Conservation (phyloP, 2,888 invertebrate species). For the Drosophila stalkeri region DNA sequence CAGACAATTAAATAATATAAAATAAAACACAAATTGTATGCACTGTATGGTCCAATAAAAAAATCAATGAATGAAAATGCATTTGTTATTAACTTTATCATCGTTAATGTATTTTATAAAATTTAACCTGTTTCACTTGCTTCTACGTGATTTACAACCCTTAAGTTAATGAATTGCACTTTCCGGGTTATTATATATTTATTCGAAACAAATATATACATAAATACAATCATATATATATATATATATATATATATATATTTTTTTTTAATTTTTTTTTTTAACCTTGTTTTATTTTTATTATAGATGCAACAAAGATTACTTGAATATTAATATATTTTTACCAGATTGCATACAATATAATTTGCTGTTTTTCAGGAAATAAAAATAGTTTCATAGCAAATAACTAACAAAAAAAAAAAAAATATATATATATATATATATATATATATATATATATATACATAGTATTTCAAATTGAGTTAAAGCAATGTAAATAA, state of each 20-base stretch:
- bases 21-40: conserved; percentile 32
- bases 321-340: background rate
- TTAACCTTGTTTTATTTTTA: background rate
- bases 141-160: background rate
- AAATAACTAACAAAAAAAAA: background rate
- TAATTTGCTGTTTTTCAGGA: background rate
- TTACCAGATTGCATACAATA: background rate
- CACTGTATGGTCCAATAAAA: conserved; percentile 19
- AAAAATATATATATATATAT: too few species aligned
- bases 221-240: too few species aligned
- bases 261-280: too few species aligned
- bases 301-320: background rate
- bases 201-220: background rate
- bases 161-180: background rate
- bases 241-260: too few species aligned
- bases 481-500: background rate
- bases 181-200: background rate
- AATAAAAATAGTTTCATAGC: background rate
- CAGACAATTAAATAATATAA: conserved; percentile 60
- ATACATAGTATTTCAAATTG: background rate
- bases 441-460: too few species aligned
- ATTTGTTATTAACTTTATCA: conserved; percentile 7
- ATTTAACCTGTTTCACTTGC: background rate
- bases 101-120: background rate
- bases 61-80: conserved; percentile 8